Percentiles rank a stretch among this genome's conserved stretches.
Conservation (phyloP, 2,888 invertebrate species). For the Protonemura montana region DNA sequence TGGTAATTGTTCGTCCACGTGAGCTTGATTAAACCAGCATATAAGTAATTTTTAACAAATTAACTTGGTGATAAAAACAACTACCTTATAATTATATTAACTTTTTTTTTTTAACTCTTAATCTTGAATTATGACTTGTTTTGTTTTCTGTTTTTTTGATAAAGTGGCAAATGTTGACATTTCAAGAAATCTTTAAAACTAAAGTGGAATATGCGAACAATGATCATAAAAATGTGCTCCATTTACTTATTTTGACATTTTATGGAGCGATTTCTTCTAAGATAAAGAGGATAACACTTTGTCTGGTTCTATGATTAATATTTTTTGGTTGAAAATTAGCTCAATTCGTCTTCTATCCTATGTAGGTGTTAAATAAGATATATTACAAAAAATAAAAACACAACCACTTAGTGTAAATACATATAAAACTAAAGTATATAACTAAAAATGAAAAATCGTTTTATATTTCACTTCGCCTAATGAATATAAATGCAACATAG, state of each 20-base stretch:
- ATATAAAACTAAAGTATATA: not conserved
- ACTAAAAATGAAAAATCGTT: conserved; percentile 9
- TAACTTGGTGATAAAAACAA: too few relatives aligned
- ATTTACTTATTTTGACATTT: too few relatives aligned
- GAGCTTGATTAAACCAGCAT: too few relatives aligned
- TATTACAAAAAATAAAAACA: not conserved
- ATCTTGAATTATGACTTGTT: not conserved
- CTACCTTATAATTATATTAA: too few relatives aligned
- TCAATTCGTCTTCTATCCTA: not conserved
- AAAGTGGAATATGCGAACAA: too few relatives aligned
- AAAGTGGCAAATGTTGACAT: not conserved
- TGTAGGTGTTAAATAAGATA: not conserved
- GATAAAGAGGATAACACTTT: not conserved
- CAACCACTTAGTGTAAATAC: not conserved
- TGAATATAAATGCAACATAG: conserved; percentile 13
- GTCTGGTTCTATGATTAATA: not conserved
- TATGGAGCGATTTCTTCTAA: not conserved
- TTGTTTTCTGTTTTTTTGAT: conserved; percentile 23
- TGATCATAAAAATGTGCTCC: too few relatives aligned
- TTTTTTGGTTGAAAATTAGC: not conserved
- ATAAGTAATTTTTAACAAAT: too few relatives aligned
- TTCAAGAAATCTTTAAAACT: not conserved
- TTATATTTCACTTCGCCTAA: not conserved
- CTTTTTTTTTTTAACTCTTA: too few relatives aligned
- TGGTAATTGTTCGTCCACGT: too few relatives aligned